phyloP scores from a whole-genome alignment of 2,797 vertebrate species.

The Liasis olivaceus region DNA sequence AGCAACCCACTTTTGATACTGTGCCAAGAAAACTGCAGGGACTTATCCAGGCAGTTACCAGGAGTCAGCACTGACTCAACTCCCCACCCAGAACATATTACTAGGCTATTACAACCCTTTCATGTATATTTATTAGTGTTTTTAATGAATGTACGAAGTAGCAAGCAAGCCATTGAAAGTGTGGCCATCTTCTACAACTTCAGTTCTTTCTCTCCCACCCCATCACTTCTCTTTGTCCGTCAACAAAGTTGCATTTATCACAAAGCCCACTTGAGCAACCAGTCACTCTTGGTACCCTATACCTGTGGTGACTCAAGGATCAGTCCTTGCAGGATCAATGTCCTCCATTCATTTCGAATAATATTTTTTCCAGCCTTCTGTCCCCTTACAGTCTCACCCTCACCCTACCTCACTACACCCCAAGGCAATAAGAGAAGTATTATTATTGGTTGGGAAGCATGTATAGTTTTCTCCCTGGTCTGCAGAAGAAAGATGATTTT shows the following conservation, averaged over 20 bases:
- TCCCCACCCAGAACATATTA: not conserved
- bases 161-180: not conserved
- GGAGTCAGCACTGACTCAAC: not conserved
- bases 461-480: not conserved
- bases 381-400: not conserved
- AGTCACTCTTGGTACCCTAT: not conserved
- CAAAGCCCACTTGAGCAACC: not conserved
- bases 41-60: not conserved
- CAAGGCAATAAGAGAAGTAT: not conserved
- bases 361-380: not conserved
- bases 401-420: not conserved
- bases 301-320: not conserved
- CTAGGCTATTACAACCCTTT: not conserved
- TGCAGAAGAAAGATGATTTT: not conserved
- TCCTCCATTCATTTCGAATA: not conserved
- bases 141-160: not conserved
- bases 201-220: not conserved
- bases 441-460: not conserved
- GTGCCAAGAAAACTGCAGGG: not conserved
- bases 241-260: not conserved
- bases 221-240: not conserved
- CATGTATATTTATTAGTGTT: not conserved
- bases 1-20: not conserved
- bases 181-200: not conserved
- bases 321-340: not conserved